phyloP scores from a whole-genome alignment of 2,888 invertebrate species.

The Lapara coniferarum region DNA sequence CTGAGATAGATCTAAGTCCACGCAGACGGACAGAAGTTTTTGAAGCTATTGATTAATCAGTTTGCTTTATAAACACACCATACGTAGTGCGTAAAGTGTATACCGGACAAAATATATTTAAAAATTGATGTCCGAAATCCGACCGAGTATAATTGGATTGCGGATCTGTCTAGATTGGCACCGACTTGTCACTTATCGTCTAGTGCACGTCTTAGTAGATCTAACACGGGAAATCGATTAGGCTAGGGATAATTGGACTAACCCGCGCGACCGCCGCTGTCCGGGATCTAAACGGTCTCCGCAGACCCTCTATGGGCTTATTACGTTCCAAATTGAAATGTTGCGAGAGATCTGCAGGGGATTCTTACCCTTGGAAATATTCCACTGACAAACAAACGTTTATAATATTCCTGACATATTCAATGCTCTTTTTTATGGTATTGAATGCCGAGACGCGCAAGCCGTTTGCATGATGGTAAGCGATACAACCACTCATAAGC shows the following conservation, averaged over 20 bases:
- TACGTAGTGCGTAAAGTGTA: too few relatives aligned
- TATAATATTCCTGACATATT: too few relatives aligned
- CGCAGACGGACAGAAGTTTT: too few relatives aligned
- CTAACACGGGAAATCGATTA: conserved; percentile 65
- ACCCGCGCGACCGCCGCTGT: conserved; percentile 36
- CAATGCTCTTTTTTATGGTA: too few relatives aligned
- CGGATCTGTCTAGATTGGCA: conserved; percentile 22
- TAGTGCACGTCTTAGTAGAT: conserved; percentile 39
- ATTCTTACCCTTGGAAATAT: background rate
- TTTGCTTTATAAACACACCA: too few relatives aligned
- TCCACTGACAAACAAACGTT: too few relatives aligned
- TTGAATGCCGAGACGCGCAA: too few relatives aligned
- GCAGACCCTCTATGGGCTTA: background rate
- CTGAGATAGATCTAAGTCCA: too few relatives aligned
- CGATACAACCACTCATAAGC: too few relatives aligned
- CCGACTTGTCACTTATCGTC: conserved; percentile 27
- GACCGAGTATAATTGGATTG: conserved; percentile 9
- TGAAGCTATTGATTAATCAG: too few relatives aligned
- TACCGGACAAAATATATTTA: too few relatives aligned
- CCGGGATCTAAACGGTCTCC: conserved; percentile 17
- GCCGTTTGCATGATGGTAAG: too few relatives aligned
- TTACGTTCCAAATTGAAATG: conserved; percentile 17
- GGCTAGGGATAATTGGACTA: conserved; percentile 50
- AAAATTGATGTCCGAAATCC: background rate
- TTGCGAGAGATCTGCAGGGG: background rate